Evolutionary conservation across 2,888 invertebrate genomes (phyloP).

Genomic region (Synergus japonicus): DNA sequence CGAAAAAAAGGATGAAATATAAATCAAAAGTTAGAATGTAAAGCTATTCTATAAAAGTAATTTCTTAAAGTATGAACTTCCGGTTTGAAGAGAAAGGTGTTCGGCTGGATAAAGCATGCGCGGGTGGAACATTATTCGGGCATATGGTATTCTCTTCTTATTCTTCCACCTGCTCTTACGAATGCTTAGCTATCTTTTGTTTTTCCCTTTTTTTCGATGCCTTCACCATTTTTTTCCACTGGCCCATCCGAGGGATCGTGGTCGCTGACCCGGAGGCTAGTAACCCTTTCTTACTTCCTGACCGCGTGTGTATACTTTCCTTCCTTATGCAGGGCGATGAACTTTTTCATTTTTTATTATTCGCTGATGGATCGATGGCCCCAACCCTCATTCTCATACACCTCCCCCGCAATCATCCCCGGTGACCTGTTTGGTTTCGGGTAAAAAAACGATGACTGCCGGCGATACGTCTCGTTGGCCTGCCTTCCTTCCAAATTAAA

Average conservation of each 20-base stretch:
- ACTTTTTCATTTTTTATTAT: conserved; percentile 60
- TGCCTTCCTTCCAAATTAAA: conserved; percentile 14
- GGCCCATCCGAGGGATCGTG: conserved; percentile 61
- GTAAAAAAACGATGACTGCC: conserved; percentile 15
- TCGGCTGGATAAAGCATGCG: conserved; percentile 60
- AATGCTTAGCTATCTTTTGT: conserved; percentile 58
- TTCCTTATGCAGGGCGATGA: conserved; percentile 62
- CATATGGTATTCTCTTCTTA: conserved; percentile 68
- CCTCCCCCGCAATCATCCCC: conserved; percentile 36
- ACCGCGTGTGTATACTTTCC: conserved; percentile 54
- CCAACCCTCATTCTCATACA: conserved; percentile 15
- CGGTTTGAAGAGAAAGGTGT: conserved; percentile 57
- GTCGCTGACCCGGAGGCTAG: conserved; percentile 63
- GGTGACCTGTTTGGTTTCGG: background rate
- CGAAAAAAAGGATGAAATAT: background rate
- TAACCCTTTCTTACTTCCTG: conserved; percentile 62
- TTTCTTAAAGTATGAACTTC: conserved; percentile 55
- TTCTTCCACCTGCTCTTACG: conserved; percentile 69
- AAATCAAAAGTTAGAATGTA: background rate
- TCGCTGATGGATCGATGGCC: conserved; percentile 55
- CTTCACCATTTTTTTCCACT: conserved; percentile 54
- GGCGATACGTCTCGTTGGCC: conserved; percentile 22
- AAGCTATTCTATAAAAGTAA: background rate
- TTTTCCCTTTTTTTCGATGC: conserved; percentile 56
- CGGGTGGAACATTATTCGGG: conserved; percentile 72